Evolutionary conservation across 2,888 invertebrate species (phyloP).

Genomic region (Neoscelio sp.): DNA sequence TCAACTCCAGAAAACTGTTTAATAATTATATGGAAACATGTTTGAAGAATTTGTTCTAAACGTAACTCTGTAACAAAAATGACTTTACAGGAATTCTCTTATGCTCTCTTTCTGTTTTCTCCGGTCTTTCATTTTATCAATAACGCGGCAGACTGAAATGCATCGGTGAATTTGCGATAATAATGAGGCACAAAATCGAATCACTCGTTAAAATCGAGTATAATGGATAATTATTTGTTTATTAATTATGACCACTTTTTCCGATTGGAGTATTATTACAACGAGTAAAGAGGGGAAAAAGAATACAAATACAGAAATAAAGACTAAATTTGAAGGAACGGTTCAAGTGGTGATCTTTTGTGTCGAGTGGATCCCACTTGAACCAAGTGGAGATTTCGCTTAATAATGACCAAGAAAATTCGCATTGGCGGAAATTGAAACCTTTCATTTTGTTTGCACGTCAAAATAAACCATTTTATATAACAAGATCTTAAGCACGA

Average conservation of each 20-base stretch:
- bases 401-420: constrained; percentile 52
- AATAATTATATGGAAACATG: too few relatives aligned
- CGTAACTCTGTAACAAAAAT: too few relatives aligned
- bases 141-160: background rate
- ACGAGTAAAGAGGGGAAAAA: constrained; percentile 16
- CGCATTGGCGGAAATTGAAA: constrained; percentile 33
- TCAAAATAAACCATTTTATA: constrained; percentile 33
- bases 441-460: constrained; percentile 18
- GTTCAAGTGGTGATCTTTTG: constrained; percentile 42
- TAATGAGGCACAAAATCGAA: constrained; percentile 26
- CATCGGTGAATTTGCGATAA: constrained; percentile 7
- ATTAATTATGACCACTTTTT: constrained; percentile 16
- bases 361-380: constrained; percentile 53
- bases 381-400: constrained; percentile 54
- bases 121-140: background rate
- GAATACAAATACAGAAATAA: constrained; percentile 30
- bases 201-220: constrained; percentile 9
- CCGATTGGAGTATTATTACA: constrained; percentile 33
- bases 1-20: too few relatives aligned
- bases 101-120: background rate
- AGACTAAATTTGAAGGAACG: constrained; percentile 44
- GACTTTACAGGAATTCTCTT: background rate
- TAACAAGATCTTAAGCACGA: too few relatives aligned
- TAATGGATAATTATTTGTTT: constrained; percentile 39
- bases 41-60: too few relatives aligned